Evolutionary conservation across 2,797 vertebrate genomes (phyloP).

Genomic region (Harpagifer antarcticus): DNA sequence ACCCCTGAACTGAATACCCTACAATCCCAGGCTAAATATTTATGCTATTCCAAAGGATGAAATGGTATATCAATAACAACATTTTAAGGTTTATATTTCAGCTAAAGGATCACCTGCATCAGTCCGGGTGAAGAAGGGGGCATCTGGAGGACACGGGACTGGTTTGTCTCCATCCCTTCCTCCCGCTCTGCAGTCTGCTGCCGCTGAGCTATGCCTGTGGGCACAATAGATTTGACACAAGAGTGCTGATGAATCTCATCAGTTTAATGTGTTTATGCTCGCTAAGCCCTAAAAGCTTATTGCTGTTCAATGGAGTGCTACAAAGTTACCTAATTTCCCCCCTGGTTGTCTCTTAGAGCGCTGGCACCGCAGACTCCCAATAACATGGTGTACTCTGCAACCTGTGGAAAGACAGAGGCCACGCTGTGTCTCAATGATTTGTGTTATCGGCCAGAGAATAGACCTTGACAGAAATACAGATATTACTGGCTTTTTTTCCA

Average conservation of each 20-base stretch:
- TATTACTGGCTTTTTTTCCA: conserved; percentile 70
- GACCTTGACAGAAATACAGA: conserved; percentile 78
- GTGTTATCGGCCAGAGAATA: conserved; percentile 71
- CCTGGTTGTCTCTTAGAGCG: conserved; percentile 70
- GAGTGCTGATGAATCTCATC: conserved; percentile 88
- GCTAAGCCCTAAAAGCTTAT: conserved; percentile 86
- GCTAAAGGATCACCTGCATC: conserved; percentile 26
- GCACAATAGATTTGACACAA: conserved; percentile 85
- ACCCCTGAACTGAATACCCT: neutral
- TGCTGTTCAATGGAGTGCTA: conserved; percentile 87
- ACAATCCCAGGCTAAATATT: conserved; percentile 2
- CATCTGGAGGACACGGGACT: conserved; percentile 39
- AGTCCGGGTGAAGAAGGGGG: conserved; percentile 27
- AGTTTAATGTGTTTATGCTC: conserved; percentile 87
- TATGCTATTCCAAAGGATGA: conserved; percentile 4
- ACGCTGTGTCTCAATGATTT: conserved; percentile 77
- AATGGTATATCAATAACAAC: neutral
- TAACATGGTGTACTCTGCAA: conserved; percentile 64
- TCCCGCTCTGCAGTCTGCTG: conserved; percentile 50
- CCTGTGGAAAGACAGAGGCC: conserved; percentile 71
- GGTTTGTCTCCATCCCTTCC: conserved; percentile 35
- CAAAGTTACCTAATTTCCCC: conserved; percentile 84
- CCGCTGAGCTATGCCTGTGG: conserved; percentile 76
- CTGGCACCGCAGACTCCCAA: conserved; percentile 63
- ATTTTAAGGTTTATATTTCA: neutral